A percentile compares a stretch with the other conserved stretches of the same genome.
These are phyloP conservation scores for Andrena dorsata DNA, from an alignment of 2,888 invertebrate species.

Conservation along the genomic window DNA sequence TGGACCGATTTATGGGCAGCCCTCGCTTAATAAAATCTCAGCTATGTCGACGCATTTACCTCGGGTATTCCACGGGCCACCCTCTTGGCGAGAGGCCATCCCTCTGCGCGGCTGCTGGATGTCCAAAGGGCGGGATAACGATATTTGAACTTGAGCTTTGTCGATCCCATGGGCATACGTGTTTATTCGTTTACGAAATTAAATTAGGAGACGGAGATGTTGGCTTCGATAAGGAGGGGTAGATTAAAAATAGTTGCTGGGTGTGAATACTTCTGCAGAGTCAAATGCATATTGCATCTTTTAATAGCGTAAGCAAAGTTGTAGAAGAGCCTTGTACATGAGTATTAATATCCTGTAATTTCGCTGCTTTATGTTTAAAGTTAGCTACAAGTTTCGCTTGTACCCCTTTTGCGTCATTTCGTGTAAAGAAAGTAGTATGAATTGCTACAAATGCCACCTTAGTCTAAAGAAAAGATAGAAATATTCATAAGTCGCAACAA, in stretches of 20 bases:
- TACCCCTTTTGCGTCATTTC: neutral
- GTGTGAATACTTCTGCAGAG: too few species aligned
- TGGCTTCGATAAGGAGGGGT: neutral
- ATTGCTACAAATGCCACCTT: neutral
- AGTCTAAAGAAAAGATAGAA: neutral
- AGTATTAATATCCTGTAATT: too few species aligned
- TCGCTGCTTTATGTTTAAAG: too few species aligned
- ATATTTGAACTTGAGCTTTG: neutral
- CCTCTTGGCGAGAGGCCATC: neutral
- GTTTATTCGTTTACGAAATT: neutral
- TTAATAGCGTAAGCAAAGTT: too few species aligned
- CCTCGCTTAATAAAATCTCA: conserved; percentile 77
- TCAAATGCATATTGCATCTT: too few species aligned
- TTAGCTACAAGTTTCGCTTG: neutral
- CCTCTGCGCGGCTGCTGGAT: neutral
- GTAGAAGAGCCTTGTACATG: too few species aligned
- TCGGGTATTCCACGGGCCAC: conserved; percentile 13
- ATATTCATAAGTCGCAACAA: conserved; percentile 4
- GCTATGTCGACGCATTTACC: conserved; percentile 72
- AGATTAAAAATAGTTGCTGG: too few species aligned
- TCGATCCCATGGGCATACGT: neutral
- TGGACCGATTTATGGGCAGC: conserved; percentile 78
- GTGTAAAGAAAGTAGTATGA: conserved; percentile 7
- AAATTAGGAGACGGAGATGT: neutral
- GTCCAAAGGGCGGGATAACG: conserved; percentile 3